A percentile compares a stretch with the other conserved stretches of the same genome.
Conservation (phyloP, 2,888 invertebrate species). For the Chalcosyrphus nemorum region DNA sequence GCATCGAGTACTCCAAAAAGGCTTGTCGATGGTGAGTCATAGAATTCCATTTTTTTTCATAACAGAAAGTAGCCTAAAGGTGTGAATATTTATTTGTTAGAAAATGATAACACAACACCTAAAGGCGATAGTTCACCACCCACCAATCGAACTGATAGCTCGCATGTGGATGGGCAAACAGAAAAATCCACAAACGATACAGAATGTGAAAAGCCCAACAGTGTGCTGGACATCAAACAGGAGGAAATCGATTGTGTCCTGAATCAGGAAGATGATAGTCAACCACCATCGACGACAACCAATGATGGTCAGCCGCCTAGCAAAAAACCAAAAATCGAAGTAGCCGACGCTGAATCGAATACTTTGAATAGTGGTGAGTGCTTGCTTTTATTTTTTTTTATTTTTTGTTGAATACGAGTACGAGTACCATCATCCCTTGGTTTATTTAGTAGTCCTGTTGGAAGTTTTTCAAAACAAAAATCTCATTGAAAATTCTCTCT, state of each 20-base stretch:
- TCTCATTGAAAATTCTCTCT: slow-evolving; percentile 70
- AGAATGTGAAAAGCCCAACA: slow-evolving; percentile 73
- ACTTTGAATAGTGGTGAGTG: slow-evolving; percentile 95
- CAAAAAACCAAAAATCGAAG: slow-evolving; percentile 90
- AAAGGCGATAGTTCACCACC: slow-evolving; percentile 80
- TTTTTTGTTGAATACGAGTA: neutral
- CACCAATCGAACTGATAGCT: slow-evolving; percentile 54
- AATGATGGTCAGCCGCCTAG: slow-evolving; percentile 82
- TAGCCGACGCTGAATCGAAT: slow-evolving; percentile 94
- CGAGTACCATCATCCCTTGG: neutral
- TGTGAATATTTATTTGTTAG: slow-evolving; percentile 75
- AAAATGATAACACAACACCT: slow-evolving; percentile 85
- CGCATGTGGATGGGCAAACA: slow-evolving; percentile 71
- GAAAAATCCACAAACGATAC: slow-evolving; percentile 82
- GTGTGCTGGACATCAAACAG: slow-evolving; percentile 75
- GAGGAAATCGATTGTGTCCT: slow-evolving; percentile 74
- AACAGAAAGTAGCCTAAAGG: neutral
- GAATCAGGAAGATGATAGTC: slow-evolving; percentile 70
- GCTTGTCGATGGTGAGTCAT: slow-evolving; percentile 84
- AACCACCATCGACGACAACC: slow-evolving; percentile 41
- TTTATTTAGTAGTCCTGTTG: neutral
- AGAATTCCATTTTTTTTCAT: neutral
- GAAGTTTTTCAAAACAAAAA: slow-evolving; percentile 35
- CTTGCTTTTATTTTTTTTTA: neutral
- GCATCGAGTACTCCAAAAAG: slow-evolving; percentile 91